A percentile compares a stretch with the other conserved stretches of the same genome.
Evolutionary conservation across 30 jellyfish, hydroid and myxozoan species (phyloP).

Genomic region (Pseudorhiza aurosa): DNA sequence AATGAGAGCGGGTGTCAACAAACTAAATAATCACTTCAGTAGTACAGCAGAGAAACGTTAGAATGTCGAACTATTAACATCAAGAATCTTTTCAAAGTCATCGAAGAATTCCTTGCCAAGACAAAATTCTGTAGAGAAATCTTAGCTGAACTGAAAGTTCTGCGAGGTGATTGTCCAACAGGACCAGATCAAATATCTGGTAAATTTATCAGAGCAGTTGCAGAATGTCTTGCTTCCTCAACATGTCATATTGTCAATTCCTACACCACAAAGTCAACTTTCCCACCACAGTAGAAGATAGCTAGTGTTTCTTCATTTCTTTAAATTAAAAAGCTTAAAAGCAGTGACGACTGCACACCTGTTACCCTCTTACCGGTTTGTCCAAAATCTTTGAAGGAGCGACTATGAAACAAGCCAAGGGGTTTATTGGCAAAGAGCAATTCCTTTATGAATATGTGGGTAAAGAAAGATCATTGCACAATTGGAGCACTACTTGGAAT

Average conservation of each 20-base stretch:
- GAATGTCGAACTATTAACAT: no score
- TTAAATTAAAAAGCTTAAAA: conserved; percentile 35
- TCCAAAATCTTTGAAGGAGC: conserved; percentile 54
- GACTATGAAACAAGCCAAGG: conserved; percentile 35
- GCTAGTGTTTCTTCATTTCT: conserved; percentile 59
- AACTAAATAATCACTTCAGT: no score
- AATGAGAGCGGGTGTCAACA: no score
- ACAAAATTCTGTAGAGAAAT: no score
- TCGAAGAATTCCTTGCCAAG: no score
- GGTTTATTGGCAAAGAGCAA: conserved; percentile 45
- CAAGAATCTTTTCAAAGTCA: no score
- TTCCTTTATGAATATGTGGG: conserved; percentile 30
- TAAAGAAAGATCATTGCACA: conserved; percentile 38
- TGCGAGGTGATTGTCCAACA: conserved; percentile 55
- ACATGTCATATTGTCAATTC: conserved; percentile 36
- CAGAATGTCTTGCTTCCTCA: conserved; percentile 66
- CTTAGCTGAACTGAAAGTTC: conserved; percentile 35
- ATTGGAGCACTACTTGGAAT: conserved; percentile 48
- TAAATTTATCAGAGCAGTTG: conserved; percentile 60
- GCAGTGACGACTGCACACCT: conserved; percentile 59
- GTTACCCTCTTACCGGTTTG: conserved; percentile 61
- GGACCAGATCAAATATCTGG: conserved; percentile 54
- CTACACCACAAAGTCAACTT: conserved; percentile 43
- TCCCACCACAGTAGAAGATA: conserved; percentile 56
- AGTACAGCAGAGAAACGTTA: no score